phyloP scores from a whole-genome alignment of 2,888 invertebrate species.

The Hylaea fasciaria region DNA sequence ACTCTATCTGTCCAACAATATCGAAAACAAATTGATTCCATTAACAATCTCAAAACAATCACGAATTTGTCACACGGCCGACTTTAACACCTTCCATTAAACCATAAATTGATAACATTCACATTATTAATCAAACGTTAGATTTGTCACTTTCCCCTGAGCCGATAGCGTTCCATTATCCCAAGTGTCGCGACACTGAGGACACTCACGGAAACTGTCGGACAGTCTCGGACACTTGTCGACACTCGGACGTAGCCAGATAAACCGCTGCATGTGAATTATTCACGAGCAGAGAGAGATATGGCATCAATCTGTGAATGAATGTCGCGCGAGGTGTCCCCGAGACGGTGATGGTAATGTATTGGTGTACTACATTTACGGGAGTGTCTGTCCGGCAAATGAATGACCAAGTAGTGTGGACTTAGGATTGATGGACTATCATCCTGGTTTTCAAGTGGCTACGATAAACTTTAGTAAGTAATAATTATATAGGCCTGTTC shows the following conservation, averaged over 20 bases:
- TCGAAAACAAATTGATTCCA: slow-evolving; percentile 39
- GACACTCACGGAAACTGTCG: slow-evolving; percentile 16
- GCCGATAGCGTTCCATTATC: slow-evolving; percentile 26
- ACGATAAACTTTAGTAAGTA: background rate
- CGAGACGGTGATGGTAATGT: slow-evolving; percentile 15
- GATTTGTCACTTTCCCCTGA: slow-evolving; percentile 37
- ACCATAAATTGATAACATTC: slow-evolving; percentile 25
- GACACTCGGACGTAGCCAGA: slow-evolving; percentile 26
- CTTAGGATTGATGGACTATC: slow-evolving; percentile 5
- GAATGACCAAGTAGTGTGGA: slow-evolving; percentile 7
- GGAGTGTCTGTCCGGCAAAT: slow-evolving; percentile 14
- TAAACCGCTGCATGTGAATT: slow-evolving; percentile 35
- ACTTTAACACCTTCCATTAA: slow-evolving; percentile 38
- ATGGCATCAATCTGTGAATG: slow-evolving; percentile 30
- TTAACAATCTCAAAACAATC: slow-evolving; percentile 35
- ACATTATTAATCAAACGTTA: slow-evolving; percentile 38
- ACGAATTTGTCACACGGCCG: slow-evolving; percentile 39
- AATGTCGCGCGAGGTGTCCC: slow-evolving; percentile 23
- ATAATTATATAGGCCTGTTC: too few relatives aligned
- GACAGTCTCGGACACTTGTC: slow-evolving; percentile 18
- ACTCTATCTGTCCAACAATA: slow-evolving; percentile 3
- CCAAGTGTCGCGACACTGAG: slow-evolving; percentile 17
- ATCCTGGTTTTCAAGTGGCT: background rate
- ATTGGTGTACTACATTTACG: slow-evolving; percentile 16
- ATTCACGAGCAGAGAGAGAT: slow-evolving; percentile 29